phyloP scores from a whole-genome alignment of 1,140 invertebrate genomes.

The Drosophila nebulosa region DNA sequence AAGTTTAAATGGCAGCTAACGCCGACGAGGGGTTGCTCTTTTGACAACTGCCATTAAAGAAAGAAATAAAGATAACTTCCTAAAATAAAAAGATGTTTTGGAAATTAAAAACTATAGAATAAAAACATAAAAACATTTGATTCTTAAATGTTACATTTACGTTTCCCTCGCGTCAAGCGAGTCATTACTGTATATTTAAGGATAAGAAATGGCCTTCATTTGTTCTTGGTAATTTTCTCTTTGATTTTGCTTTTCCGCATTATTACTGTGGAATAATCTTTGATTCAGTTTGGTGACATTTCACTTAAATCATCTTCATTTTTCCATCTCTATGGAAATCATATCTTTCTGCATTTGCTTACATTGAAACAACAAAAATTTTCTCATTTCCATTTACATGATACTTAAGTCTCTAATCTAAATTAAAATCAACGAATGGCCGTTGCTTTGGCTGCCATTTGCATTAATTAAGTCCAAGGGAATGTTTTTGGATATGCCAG shows the following conservation, averaged over 20 bases:
- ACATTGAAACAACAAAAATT: conserved; percentile 12
- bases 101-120: no score
- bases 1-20: no score
- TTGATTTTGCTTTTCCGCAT: neutral
- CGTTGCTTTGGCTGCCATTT: conserved; percentile 44
- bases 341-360: conserved; percentile 25
- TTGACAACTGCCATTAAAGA: no score
- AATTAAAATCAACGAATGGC: conserved; percentile 71
- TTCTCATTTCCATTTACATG: conserved; percentile 57
- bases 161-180: no score
- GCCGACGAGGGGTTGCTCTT: no score
- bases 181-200: no score
- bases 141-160: no score
- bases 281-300: neutral
- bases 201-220: no score
- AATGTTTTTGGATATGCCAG: conserved; percentile 15
- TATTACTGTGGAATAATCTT: neutral
- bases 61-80: no score
- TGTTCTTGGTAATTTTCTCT: no score
- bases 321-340: conserved; percentile 3
- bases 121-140: no score
- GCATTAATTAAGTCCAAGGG: conserved; percentile 66
- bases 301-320: neutral
- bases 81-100: no score
- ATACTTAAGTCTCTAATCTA: conserved; percentile 62